Evolutionary conservation across 2,888 invertebrate genomes (phyloP).

Genomic region (Lymantria dispar): DNA sequence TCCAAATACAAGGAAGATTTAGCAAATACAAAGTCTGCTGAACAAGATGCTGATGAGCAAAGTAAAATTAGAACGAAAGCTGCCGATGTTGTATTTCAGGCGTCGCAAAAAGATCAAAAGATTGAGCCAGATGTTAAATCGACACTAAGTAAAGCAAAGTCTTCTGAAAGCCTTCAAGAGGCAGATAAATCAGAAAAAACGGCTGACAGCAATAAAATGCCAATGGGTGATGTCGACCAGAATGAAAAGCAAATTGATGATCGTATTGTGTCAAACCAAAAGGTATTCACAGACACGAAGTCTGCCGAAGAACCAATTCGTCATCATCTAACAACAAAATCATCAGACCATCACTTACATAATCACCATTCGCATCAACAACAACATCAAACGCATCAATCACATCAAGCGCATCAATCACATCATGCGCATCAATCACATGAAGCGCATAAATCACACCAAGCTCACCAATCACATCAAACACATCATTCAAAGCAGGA

Average conservation of each 20-base stretch:
- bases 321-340: slow-evolving; percentile 16
- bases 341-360: slow-evolving; percentile 5
- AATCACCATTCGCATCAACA: slow-evolving; percentile 2
- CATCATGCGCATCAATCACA: background rate
- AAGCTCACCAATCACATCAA: slow-evolving; percentile 16
- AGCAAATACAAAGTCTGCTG: slow-evolving; percentile 1
- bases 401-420: slow-evolving; percentile 9
- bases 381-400: background rate
- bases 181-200: background rate
- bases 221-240: background rate
- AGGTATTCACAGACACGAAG: slow-evolving; percentile 11
- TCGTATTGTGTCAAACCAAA: background rate
- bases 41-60: background rate
- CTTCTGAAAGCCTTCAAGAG: background rate
- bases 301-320: slow-evolving; percentile 8
- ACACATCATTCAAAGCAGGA: slow-evolving; percentile 3
- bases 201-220: background rate
- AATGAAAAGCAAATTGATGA: background rate
- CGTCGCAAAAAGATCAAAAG: background rate
- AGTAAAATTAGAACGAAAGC: background rate
- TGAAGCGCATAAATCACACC: too few relatives aligned
- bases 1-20: slow-evolving; percentile 1
- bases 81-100: background rate
- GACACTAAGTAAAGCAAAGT: background rate
- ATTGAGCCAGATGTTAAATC: background rate